A percentile compares a stretch with the other conserved stretches of the same genome.
These are phyloP conservation scores for Gymnodraco acuticeps DNA, from an alignment of 2,797 vertebrate species.

Conservation along the genomic window DNA sequence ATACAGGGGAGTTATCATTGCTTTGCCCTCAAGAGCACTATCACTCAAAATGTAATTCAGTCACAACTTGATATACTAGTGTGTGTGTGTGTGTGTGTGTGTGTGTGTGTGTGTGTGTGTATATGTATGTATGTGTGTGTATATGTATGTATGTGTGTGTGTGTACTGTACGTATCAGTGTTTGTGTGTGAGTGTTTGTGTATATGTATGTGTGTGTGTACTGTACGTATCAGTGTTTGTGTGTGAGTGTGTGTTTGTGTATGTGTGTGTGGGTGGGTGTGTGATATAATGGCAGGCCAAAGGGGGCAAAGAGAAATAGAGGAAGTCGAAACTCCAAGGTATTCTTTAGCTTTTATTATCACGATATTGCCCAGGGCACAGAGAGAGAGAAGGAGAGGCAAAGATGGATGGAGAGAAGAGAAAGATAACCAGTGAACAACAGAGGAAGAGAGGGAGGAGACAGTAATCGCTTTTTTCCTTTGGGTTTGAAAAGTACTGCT, in stretches of 20 bases:
- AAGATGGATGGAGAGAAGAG: slow-evolving; percentile 62
- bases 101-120: no score
- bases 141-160: no score
- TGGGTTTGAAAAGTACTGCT: slow-evolving; percentile 48
- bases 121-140: no score
- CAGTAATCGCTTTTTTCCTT: slow-evolving; percentile 57
- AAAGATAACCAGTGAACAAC: slow-evolving; percentile 64
- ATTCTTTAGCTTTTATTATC: slow-evolving; percentile 83
- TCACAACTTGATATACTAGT: slow-evolving; percentile 79
- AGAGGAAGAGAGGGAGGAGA: slow-evolving; percentile 40
- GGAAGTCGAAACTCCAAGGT: slow-evolving; percentile 76
- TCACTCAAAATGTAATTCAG: slow-evolving; percentile 84
- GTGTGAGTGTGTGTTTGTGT: slow-evolving; percentile 32
- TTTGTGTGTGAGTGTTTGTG: slow-evolving; percentile 21
- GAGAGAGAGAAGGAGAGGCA: slow-evolving; percentile 40
- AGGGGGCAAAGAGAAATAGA: slow-evolving; percentile 75
- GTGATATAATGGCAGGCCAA: slow-evolving; percentile 78
- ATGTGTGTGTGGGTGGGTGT: slow-evolving; percentile 42
- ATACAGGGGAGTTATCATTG: slow-evolving; percentile 79
- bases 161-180: slow-evolving; percentile 33
- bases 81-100: slow-evolving; percentile 26
- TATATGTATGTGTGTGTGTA: slow-evolving; percentile 9
- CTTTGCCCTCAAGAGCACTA: slow-evolving; percentile 82
- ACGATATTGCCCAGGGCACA: slow-evolving; percentile 68
- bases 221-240: slow-evolving; percentile 33